phyloP scores from a whole-genome alignment of 2,797 vertebrate species.

The Propithecus deckenii region DNA sequence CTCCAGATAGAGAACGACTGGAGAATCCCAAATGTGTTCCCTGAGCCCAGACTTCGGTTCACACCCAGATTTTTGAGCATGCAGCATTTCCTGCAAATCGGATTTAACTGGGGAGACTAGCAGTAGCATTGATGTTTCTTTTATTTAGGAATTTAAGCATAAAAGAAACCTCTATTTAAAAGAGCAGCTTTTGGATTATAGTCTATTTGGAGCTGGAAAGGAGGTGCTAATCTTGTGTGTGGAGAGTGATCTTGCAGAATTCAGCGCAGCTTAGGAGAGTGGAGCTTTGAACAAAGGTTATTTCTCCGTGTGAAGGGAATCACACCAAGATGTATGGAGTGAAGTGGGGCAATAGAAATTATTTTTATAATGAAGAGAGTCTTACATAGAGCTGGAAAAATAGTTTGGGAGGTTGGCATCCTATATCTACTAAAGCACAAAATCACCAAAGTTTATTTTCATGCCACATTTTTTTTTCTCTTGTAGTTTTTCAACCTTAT shows the following conservation, averaged over 20 bases:
- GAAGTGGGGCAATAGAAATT: not conserved
- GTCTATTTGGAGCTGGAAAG: slow-evolving; percentile 67
- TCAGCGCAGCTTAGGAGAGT: slow-evolving; percentile 54
- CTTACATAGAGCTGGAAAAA: not conserved
- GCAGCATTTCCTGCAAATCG: slow-evolving; percentile 70
- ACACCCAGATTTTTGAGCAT: slow-evolving; percentile 67
- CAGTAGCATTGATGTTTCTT: slow-evolving; percentile 67
- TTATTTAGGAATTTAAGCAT: slow-evolving; percentile 75
- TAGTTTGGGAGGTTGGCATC: not conserved
- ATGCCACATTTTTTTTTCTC: not conserved
- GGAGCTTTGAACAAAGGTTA: slow-evolving; percentile 68
- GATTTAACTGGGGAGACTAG: slow-evolving; percentile 71
- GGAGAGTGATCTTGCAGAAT: slow-evolving; percentile 66
- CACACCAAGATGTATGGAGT: not conserved
- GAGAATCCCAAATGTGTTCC: slow-evolving; percentile 23
- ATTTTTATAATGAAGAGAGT: not conserved
- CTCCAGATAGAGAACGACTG: slow-evolving; percentile 67
- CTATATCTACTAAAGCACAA: not conserved
- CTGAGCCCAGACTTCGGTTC: slow-evolving; percentile 23
- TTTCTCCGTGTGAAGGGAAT: not conserved
- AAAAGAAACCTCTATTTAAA: slow-evolving; percentile 74
- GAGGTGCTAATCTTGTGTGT: slow-evolving; percentile 59
- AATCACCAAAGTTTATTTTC: not conserved
- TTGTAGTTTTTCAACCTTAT: not conserved
- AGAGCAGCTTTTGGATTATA: slow-evolving; percentile 72